phyloP scores from a whole-genome alignment of 2,888 invertebrate species.

The Agonopterix arenella region DNA sequence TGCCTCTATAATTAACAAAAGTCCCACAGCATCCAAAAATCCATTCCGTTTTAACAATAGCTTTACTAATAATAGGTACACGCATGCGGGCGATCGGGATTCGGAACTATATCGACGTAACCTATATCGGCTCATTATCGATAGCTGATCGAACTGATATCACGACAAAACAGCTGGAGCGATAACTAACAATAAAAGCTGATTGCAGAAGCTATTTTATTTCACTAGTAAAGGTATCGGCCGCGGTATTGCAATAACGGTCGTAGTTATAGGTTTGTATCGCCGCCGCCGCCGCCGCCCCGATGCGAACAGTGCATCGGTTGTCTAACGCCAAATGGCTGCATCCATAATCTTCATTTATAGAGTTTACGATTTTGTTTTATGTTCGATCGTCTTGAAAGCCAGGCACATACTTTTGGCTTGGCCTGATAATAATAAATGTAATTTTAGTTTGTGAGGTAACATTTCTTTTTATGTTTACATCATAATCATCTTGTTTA shows the following conservation, averaged over 20 bases:
- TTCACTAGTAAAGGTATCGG: not conserved
- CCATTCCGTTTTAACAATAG: conserved; percentile 26
- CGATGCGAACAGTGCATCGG: not conserved
- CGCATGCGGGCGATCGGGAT: conserved; percentile 35
- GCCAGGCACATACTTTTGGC: not conserved
- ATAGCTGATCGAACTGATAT: conserved; percentile 23
- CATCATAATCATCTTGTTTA: too few species aligned
- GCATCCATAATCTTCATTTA: conserved; percentile 2
- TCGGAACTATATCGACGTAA: not conserved
- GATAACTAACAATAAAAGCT: too few species aligned
- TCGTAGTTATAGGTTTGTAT: not conserved
- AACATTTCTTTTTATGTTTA: too few species aligned
- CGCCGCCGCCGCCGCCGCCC: not conserved
- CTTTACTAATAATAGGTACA: conserved; percentile 27
- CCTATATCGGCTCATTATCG: conserved; percentile 20
- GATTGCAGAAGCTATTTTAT: too few species aligned
- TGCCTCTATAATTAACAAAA: conserved; percentile 9
- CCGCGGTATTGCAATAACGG: not conserved
- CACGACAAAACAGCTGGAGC: too few species aligned
- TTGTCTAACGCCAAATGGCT: not conserved
- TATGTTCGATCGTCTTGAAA: not conserved
- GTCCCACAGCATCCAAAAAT: conserved; percentile 28
- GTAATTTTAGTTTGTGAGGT: too few species aligned
- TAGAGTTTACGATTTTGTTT: conserved; percentile 5
- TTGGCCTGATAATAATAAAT: too few species aligned